Evolutionary conservation across 2,113 vertebrate genomes (phyloP).

Genomic region (Cyrtonyx montezumae): DNA sequence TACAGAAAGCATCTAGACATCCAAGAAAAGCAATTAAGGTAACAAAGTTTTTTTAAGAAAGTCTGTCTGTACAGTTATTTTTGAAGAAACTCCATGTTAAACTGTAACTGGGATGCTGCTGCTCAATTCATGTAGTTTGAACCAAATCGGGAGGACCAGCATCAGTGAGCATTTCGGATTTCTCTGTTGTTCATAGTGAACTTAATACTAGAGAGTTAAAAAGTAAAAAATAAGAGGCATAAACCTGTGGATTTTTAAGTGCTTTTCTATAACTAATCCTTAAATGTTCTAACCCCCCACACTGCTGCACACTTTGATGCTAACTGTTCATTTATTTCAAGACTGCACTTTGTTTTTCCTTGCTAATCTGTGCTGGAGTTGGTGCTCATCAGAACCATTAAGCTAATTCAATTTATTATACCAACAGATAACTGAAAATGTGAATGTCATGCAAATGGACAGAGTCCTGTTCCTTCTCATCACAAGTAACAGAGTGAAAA

Average conservation of each 20-base stretch:
- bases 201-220: background rate
- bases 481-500: background rate
- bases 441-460: background rate
- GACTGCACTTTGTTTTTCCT: background rate
- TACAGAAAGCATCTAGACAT: slow-evolving; percentile 80
- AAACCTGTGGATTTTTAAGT: background rate
- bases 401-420: background rate
- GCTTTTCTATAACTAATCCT: background rate
- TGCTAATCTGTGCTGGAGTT: background rate
- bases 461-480: background rate
- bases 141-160: background rate
- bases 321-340: background rate
- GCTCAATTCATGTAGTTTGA: accelerated
- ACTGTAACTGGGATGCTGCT: background rate
- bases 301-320: background rate
- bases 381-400: background rate
- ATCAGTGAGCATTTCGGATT: background rate
- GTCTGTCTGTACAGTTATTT: background rate
- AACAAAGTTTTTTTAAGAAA: background rate
- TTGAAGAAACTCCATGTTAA: background rate
- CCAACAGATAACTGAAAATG: background rate
- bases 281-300: background rate
- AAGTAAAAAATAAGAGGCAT: background rate
- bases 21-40: slow-evolving; percentile 84
- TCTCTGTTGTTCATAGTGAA: background rate